Evolutionary conservation across 37 sponge, comb jelly and placozoan genomes (phyloP), one percentile per base, ranked within the genome.

Genomic region (Sycon ciliatum): DNA sequence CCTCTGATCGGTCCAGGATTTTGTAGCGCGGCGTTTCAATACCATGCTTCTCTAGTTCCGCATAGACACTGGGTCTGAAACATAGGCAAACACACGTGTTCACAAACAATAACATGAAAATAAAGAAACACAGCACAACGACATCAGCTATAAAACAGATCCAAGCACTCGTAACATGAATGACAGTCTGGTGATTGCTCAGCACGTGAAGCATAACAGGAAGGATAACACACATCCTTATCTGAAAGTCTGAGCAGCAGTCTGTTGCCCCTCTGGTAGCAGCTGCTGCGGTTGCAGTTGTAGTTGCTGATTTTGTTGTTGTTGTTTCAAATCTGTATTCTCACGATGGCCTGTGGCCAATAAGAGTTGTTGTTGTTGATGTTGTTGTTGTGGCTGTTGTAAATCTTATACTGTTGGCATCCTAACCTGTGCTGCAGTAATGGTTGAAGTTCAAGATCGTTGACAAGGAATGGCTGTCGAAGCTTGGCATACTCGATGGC

Each of bases 371-470:
- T n/a, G n/a, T n/a, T n/a, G n/a, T n/a, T n/a, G n/a, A n/a, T n/a
- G n/a, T n/a, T n/a, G n/a, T n/a, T n/a, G n/a, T n/a, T n/a, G n/a
- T n/a, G n/a, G n/a, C n/a, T n/a, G n/a, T n/a, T n/a, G n/a, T n/a
- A n/a, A n/a, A n/a, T n/a, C 28, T 22, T 58, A 7, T 22, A 28
- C 24, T n/a, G 24, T 65, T n/a, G 34, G 73, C 38, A 38, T 46
- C 58, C 71, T 60, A 61, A 88, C 86, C 94, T 93, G 73, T 94
- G 85, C 67, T 78, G 38, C 13, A 89, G 74, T 24, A 65, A 38
- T 55, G 71, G 84, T 73, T 94, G 95, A 78, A 79, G 76, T 60
- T 77, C 69, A 6, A 94, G 78, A 69, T 94, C 95, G 73, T 94
- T 94, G 33, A 94, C 57, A 31, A 94, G 54, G 33, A 89, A 55